A percentile compares a stretch with the other conserved stretches of the same genome.
These are phyloP conservation scores for Polydrusus cervinus DNA, from an alignment of 2,888 invertebrate species.

Conservation along the genomic window DNA sequence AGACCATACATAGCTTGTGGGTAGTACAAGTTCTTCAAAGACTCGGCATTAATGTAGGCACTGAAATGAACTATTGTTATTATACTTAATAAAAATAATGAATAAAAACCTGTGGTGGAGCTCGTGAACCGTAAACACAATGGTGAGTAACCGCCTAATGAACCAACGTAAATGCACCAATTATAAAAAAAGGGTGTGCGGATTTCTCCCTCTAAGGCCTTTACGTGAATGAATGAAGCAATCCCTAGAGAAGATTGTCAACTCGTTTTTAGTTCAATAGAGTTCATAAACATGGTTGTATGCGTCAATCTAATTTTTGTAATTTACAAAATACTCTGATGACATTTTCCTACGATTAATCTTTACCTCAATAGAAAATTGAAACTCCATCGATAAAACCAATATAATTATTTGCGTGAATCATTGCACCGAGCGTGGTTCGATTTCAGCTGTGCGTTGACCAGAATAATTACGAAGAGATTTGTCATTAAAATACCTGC, in stretches of 20 bases:
- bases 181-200: slow-evolving; percentile 25
- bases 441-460: slow-evolving; percentile 10
- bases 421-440: slow-evolving; percentile 19
- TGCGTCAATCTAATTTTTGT: no score
- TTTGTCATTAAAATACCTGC: slow-evolving; percentile 33
- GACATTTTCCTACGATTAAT: no score
- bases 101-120: slow-evolving; percentile 6
- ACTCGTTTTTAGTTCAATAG: no score
- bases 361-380: no score
- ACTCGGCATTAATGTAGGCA: not conserved
- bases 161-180: slow-evolving; percentile 25
- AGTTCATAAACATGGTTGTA: no score
- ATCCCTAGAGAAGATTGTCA: not conserved
- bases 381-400: no score
- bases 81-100: not conserved
- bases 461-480: slow-evolving; percentile 27
- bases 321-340: no score
- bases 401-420: slow-evolving; percentile 7
- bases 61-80: slow-evolving; percentile 3
- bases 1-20: not conserved
- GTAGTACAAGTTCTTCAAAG: not conserved
- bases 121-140: slow-evolving; percentile 20
- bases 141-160: slow-evolving; percentile 11
- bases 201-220: not conserved
- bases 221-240: not conserved